These are phyloP conservation scores for Venustoraphidia nigricollis DNA, from an alignment of 2,888 invertebrate species.

Conservation along the genomic window DNA sequence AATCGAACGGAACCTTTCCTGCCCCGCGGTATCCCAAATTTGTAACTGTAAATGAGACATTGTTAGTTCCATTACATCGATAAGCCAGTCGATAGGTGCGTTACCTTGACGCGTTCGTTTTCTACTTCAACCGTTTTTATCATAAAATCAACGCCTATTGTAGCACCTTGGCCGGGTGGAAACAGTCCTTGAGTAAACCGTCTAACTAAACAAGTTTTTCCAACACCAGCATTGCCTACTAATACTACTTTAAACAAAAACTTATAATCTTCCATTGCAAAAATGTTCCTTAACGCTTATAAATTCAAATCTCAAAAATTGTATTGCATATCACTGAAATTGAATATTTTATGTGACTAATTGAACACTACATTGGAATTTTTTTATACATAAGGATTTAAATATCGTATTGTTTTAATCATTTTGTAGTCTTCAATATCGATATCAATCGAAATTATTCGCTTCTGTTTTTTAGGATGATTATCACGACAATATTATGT, in stretches of 20 bases:
- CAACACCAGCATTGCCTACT: conserved; percentile 96
- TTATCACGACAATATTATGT: no score
- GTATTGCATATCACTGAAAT: no score
- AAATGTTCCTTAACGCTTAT: no score
- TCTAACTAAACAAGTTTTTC: conserved; percentile 92
- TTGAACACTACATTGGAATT: no score
- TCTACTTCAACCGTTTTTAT: conserved; percentile 97
- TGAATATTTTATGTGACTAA: no score
- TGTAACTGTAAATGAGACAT: conserved; percentile 52
- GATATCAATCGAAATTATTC: no score
- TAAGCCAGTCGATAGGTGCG: not conserved
- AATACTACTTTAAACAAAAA: conserved; percentile 98
- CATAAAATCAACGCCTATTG: conserved; percentile 99
- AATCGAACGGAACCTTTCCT: conserved; percentile 91
- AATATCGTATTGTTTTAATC: no score
- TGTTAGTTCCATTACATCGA: not conserved
- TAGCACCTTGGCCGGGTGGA: conserved; percentile 96
- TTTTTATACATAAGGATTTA: no score
- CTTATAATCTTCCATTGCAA: conserved; percentile 90
- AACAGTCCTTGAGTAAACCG: conserved; percentile 96
- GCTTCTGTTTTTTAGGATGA: no score
- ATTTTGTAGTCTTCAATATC: no score
- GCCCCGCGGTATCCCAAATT: conserved; percentile 99
- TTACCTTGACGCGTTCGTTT: conserved; percentile 84
- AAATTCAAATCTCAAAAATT: no score